These are phyloP conservation scores for Idaea aversata DNA, from an alignment of 2,888 invertebrate species.

Conservation along the genomic window DNA sequence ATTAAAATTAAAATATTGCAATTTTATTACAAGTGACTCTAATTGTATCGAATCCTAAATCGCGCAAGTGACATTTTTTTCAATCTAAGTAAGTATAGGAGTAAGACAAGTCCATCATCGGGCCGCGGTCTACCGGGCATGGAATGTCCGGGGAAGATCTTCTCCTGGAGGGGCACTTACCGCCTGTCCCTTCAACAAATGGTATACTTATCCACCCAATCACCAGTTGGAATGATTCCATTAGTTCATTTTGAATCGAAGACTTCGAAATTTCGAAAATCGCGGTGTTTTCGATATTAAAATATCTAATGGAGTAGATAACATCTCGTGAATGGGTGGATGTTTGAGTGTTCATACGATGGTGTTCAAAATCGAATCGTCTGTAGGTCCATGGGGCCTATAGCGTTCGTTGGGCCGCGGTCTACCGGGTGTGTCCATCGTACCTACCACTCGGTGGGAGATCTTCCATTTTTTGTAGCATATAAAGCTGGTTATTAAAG, in stretches of 20 bases:
- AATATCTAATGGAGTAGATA: background rate
- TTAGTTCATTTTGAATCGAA: background rate
- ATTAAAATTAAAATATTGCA: too few relatives aligned
- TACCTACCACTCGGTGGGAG: background rate
- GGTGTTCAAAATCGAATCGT: background rate
- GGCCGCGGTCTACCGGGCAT: background rate
- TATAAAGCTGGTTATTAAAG: too few relatives aligned
- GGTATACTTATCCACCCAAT: background rate
- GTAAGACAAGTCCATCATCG: background rate
- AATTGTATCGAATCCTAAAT: background rate
- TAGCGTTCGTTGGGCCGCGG: background rate
- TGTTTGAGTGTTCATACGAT: background rate
- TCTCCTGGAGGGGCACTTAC: slow-evolving; percentile 8
- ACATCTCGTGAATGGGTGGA: background rate
- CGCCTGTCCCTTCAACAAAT: background rate
- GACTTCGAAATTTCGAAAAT: background rate
- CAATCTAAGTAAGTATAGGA: background rate
- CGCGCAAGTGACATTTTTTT: background rate
- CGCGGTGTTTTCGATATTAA: background rate
- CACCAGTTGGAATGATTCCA: background rate
- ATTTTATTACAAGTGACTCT: too few relatives aligned
- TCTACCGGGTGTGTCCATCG: background rate
- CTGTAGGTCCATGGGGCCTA: background rate
- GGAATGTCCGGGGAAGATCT: slow-evolving; percentile 6
- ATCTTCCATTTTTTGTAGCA: background rate